Evolutionary conservation across 1,140 invertebrate species (phyloP).

Genomic region (Drosophila arawakana): DNA sequence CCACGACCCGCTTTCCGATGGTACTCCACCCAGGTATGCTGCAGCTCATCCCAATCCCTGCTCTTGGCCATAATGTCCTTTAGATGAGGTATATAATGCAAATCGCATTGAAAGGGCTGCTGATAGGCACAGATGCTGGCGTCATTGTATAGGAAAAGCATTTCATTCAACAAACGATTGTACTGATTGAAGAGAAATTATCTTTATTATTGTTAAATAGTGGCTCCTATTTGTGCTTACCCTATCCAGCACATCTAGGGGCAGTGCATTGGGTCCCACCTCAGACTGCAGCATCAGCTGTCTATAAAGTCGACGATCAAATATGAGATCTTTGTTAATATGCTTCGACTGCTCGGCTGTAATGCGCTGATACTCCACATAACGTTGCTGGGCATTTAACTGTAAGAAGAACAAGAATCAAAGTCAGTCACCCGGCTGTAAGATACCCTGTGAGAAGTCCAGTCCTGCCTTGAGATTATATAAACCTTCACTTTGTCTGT

Average conservation of each 20-base stretch:
- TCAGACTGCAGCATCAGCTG: conserved; percentile 91
- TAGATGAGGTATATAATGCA: conserved; percentile 92
- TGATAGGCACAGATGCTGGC: conserved; percentile 94
- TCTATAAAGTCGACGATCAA: conserved; percentile 89
- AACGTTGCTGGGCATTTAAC: conserved; percentile 87
- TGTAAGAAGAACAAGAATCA: conserved; percentile 10
- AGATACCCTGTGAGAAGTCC: too few species aligned
- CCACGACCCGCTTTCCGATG: conserved; percentile 91
- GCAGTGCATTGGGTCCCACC: conserved; percentile 93
- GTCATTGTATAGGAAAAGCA: conserved; percentile 94
- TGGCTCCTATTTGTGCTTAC: conserved; percentile 85
- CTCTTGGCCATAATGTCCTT: conserved; percentile 89
- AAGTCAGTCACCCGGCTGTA: too few species aligned
- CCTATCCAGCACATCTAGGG: conserved; percentile 92
- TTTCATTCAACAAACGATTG: conserved; percentile 93
- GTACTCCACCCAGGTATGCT: conserved; percentile 95
- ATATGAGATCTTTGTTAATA: conserved; percentile 88
- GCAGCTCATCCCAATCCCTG: conserved; percentile 93
- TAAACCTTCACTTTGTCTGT: too few species aligned
- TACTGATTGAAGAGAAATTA: conserved; percentile 89
- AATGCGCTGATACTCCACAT: conserved; percentile 92
- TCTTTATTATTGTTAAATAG: not conserved
- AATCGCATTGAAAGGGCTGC: conserved; percentile 91
- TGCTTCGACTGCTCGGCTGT: conserved; percentile 89
- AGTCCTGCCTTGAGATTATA: too few species aligned